phyloP scores from a whole-genome alignment of 2,888 invertebrate genomes.

The Lamproptera curius region DNA sequence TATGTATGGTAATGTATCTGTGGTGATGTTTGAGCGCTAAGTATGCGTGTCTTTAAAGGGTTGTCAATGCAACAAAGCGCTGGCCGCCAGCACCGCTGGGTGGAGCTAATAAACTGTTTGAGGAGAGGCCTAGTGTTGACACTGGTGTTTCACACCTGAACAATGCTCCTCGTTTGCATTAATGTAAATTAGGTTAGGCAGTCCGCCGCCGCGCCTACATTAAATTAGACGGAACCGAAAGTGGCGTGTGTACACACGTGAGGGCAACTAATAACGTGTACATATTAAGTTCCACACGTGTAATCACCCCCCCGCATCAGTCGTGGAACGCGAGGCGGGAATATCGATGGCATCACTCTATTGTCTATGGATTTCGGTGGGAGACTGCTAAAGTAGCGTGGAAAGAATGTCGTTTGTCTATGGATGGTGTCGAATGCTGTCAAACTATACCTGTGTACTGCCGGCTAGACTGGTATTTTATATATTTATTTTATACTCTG shows the following conservation, averaged over 20 bases:
- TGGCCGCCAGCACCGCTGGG: conserved; percentile 69
- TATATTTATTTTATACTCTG: too few relatives aligned
- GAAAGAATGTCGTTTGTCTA: too few relatives aligned
- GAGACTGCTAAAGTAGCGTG: too few relatives aligned
- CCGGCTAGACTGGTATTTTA: too few relatives aligned
- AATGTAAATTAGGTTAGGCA: conserved; percentile 77
- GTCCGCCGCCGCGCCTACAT: conserved; percentile 63
- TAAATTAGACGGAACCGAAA: conserved; percentile 73
- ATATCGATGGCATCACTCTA: conserved; percentile 21
- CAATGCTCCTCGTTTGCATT: conserved; percentile 78
- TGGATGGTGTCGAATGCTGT: too few relatives aligned
- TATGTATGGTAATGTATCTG: conserved; percentile 50
- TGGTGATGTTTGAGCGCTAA: conserved; percentile 65
- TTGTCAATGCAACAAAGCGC: conserved; percentile 70
- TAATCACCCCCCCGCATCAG: conserved; percentile 40
- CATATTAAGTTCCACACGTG: conserved; percentile 48
- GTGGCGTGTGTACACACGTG: conserved; percentile 65
- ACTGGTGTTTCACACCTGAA: conserved; percentile 78
- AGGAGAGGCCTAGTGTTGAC: conserved; percentile 74
- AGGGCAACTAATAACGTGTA: conserved; percentile 52
- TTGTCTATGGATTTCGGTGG: conserved; percentile 2
- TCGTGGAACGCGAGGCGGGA: conserved; percentile 27
- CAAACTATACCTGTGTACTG: too few relatives aligned
- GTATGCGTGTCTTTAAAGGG: conserved; percentile 66
- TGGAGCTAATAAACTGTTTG: conserved; percentile 78